Conservation (phyloP, 2,113 vertebrate species). For the Microtus montanus region DNA sequence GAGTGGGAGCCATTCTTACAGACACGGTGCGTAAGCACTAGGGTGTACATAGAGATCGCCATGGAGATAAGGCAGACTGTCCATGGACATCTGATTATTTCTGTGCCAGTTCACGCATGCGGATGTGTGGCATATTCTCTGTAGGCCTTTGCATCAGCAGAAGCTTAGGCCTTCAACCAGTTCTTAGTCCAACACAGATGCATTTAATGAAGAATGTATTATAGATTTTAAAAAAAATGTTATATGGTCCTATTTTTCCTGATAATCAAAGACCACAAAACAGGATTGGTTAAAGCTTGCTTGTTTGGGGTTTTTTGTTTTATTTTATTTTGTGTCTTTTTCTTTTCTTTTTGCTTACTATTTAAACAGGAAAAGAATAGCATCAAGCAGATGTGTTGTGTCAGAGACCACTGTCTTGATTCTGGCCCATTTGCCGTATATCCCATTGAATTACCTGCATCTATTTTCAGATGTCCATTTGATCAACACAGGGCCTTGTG, state of each 20-base stretch:
- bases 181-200: constrained; percentile 77
- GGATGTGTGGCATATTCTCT: constrained; percentile 71
- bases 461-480: constrained; percentile 60
- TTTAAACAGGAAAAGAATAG: constrained; percentile 71
- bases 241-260: constrained; percentile 75
- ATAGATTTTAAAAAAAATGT: constrained; percentile 81
- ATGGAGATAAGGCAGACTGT: constrained; percentile 42
- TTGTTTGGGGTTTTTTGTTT: background rate
- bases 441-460: constrained; percentile 61
- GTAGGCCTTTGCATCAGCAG: constrained; percentile 79
- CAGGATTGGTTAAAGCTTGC: constrained; percentile 42
- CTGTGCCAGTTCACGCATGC: constrained; percentile 26
- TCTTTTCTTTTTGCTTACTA: constrained; percentile 52
- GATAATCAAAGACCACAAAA: constrained; percentile 69
- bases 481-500: background rate
- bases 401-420: constrained; percentile 67
- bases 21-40: constrained; percentile 70
- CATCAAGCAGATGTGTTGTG: constrained; percentile 70
- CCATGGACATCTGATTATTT: constrained; percentile 54
- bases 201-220: constrained; percentile 81
- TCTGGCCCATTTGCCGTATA: constrained; percentile 70
- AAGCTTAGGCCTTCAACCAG: constrained; percentile 78
- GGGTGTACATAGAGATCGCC: constrained; percentile 62
- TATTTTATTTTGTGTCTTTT: background rate
- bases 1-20: constrained; percentile 81